Evolutionary conservation across 2,113 vertebrate species (phyloP), one percentile per base, ranked within the genome.

Genomic region (Misgurnus mizolepis): DNA sequence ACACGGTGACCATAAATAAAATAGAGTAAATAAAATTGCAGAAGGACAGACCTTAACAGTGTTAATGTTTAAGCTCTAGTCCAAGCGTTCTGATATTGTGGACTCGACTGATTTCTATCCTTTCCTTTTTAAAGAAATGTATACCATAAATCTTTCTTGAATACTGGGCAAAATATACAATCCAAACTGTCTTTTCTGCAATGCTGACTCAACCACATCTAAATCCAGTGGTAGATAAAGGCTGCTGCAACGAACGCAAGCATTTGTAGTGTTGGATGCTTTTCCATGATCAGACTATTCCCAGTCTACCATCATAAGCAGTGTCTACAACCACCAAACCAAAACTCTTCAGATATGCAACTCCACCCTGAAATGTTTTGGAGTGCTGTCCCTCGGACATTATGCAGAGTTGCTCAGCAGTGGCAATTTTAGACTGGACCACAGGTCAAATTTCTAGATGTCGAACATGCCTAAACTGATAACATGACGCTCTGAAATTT

Each of bases 371-470:
- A 58, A 18, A 43, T 58, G 17, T 6, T 60, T 73, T 73, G 70
- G 39, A 73, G 70, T 43, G 70, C 43, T 60, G 39, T 73, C n/a
- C 55, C 39, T 73, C 22, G 55, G 70, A 73, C 55, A 10, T 72
- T 41, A 18, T 73, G 9, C 53, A 14, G 10, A 39, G n/a, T 73
- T 73, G 12, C 55, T 5, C 39, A 58, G 39, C 70, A 14, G 14
- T 60, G 53, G 55, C 39, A 22, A 60, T 73, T 73, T 73, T 73
- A 73, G 39, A 43, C 70, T 40, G 41, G 40, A 73, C 53, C 53
- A n/a, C 5, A 5, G 55, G 70, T 73, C 70, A 45, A 17, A 58
- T 73, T 73, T 43, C 53, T 15, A 73, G 58, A 60, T 73, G 70
- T 73, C 55, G 18, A 10, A 55, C 53, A 73, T 73, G 22, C 53